These are phyloP conservation scores for Drosophila virilis DNA, from an alignment of 1,140 invertebrate species.

Conservation along the genomic window DNA sequence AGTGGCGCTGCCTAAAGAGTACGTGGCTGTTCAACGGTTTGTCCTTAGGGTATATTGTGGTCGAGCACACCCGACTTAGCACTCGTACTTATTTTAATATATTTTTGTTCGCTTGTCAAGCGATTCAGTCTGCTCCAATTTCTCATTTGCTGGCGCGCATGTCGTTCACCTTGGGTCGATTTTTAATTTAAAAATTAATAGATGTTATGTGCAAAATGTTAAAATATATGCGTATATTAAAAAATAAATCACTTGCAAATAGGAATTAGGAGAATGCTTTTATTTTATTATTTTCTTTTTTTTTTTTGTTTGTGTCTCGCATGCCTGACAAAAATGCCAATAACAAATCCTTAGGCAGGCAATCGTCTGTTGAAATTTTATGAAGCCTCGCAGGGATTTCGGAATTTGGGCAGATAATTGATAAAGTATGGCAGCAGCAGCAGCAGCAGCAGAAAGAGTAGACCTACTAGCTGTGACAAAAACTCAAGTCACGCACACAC, in stretches of 20 bases:
- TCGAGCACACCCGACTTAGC: no score
- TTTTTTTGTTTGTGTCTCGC: neutral
- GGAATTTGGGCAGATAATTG: constrained; percentile 63
- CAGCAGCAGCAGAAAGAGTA: neutral
- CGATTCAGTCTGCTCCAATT: neutral
- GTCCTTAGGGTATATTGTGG: no score
- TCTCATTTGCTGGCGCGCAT: neutral
- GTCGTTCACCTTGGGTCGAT: neutral
- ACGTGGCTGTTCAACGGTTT: no score
- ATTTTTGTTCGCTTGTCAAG: neutral
- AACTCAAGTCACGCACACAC: constrained; percentile 5
- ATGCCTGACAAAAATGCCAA: constrained; percentile 49
- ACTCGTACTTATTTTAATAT: neutral
- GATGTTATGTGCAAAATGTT: constrained; percentile 1
- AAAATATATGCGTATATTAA: neutral
- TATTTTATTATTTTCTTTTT: constrained; percentile 3
- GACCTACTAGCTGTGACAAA: constrained; percentile 6
- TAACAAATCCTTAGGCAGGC: constrained; percentile 32
- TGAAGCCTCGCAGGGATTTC: constrained; percentile 28
- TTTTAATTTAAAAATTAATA: constrained; percentile 25
- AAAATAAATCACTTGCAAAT: constrained; percentile 7
- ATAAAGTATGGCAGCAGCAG: constrained; percentile 51
- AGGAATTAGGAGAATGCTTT: constrained; percentile 25
- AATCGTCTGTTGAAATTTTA: constrained; percentile 27
- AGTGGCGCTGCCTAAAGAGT: no score